Evolutionary conservation across 2,888 invertebrate genomes (phyloP).

Genomic region (Parnassius smintheus): DNA sequence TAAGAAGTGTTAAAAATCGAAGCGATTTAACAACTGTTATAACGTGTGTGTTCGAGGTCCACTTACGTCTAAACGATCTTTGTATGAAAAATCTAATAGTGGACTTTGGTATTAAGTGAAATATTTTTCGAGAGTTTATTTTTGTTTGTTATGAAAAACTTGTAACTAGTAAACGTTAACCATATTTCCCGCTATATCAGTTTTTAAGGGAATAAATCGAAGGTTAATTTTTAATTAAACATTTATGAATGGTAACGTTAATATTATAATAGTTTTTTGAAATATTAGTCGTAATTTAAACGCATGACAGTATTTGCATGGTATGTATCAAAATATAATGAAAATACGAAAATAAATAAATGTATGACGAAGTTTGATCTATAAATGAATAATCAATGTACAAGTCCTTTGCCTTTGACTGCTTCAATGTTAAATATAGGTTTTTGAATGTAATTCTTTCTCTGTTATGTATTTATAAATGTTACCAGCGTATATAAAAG

Average conservation of each 20-base stretch:
- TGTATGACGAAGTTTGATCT: slow-evolving; percentile 2
- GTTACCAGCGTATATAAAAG: slow-evolving; percentile 2
- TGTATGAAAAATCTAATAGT: slow-evolving; percentile 28
- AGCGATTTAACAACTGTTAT: slow-evolving; percentile 48
- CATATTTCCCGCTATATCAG: slow-evolving; percentile 10
- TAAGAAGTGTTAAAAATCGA: slow-evolving; percentile 46
- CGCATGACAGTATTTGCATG: slow-evolving; percentile 6
- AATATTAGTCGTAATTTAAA: slow-evolving; percentile 7
- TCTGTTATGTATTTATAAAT: slow-evolving; percentile 9
- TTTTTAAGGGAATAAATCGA: slow-evolving; percentile 9
- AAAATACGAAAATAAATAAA: not conserved
- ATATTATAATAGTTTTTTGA: slow-evolving; percentile 6
- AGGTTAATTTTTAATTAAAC: slow-evolving; percentile 6
- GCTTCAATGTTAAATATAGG: slow-evolving; percentile 18
- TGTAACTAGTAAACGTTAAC: slow-evolving; percentile 31
- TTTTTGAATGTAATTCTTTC: slow-evolving; percentile 10
- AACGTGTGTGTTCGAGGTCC: slow-evolving; percentile 42
- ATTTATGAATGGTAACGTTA: slow-evolving; percentile 7
- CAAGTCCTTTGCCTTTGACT: slow-evolving; percentile 10
- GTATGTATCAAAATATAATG: slow-evolving; percentile 5
- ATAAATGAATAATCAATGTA: slow-evolving; percentile 4
- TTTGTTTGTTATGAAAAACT: slow-evolving; percentile 45
- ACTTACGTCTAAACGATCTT: slow-evolving; percentile 33
- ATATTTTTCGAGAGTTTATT: slow-evolving; percentile 57
- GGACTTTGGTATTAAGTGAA: slow-evolving; percentile 40